A percentile compares a stretch with the other conserved stretches of the same genome.
Conservation (phyloP, 2,888 invertebrate species). For the Polymixis lichenea region DNA sequence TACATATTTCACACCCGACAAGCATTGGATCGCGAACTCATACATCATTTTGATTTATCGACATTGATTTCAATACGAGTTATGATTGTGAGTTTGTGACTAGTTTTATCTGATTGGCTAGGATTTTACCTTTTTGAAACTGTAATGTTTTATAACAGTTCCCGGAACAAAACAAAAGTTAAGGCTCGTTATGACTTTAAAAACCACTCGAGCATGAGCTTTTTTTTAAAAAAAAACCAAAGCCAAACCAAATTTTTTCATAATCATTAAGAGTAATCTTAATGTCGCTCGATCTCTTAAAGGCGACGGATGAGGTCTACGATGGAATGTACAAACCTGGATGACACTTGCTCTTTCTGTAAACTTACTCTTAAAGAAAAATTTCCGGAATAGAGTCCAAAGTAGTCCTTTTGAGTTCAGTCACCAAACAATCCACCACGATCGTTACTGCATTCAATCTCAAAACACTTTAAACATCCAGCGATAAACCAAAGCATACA, state of each 20-base stretch:
- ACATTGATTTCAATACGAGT: slow-evolving; percentile 60
- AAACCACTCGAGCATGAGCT: neutral
- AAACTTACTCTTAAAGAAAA: neutral
- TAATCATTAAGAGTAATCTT: neutral
- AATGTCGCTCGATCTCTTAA: neutral
- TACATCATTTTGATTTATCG: slow-evolving; percentile 72
- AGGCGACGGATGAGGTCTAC: neutral
- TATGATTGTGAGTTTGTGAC: slow-evolving; percentile 46
- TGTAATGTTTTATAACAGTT: neutral
- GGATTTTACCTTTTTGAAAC: neutral
- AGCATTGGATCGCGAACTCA: slow-evolving; percentile 63
- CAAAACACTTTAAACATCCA: slow-evolving; percentile 49
- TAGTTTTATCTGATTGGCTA: slow-evolving; percentile 54
- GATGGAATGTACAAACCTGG: neutral
- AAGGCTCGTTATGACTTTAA: neutral
- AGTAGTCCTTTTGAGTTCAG: no score
- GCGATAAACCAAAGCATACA: slow-evolving; percentile 54
- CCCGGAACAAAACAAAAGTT: neutral
- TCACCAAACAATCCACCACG: neutral
- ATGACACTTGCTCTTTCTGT: neutral
- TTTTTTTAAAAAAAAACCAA: no score
- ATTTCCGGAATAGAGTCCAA: neutral
- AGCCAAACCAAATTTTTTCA: no score
- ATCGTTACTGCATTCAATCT: slow-evolving; percentile 17
- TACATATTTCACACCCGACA: slow-evolving; percentile 77